Evolutionary conservation across 2,113 vertebrate genomes (phyloP), one percentile per base, ranked within the genome.

Genomic region (Cyrtonyx montezumae): DNA sequence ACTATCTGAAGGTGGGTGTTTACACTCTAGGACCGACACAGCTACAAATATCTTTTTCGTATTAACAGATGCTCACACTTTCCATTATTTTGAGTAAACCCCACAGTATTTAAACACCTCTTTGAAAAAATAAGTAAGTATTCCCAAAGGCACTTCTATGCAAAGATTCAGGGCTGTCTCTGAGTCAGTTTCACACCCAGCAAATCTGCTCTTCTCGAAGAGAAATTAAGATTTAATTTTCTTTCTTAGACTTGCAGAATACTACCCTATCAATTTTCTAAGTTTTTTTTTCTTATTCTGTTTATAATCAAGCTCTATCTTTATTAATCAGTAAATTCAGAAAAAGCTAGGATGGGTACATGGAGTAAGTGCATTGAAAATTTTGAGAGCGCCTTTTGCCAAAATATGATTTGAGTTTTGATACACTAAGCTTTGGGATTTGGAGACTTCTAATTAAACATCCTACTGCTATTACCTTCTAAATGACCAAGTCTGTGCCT

Each of bases 31-130:
- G 61, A 92, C 51, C 18, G 71, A 37, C 45, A 51, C 14, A 71
- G 34, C 25, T 30, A 51, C 59, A 84, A 48, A 77, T 78, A 59
- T 3, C 19, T 61, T 87, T 68, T 80, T n/a, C 26, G 34, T 77
- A 49, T 5, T 45, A 10, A 48, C 32, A 59, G 7, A 30, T 83
- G 59, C 23, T 77, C 8, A 84, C 53, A 32, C 79, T 85, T 87
- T 93, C 84, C 43, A 25, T 77, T 87, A 70, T 73, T 93, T 79
- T 87, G 21, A 59, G 37, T 87, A 87, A 91, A 43, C 17, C 23
- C 86, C 32, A 18, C 25, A 74, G 46, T 79, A 26, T 77, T 93
- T 79, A 92, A 93, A 43, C 9, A 77, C 12, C 2, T 61, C 14
- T 87, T 75, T 32, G 23, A 53, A 79, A 90, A 88, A 66, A 4